phyloP scores from a whole-genome alignment of 2,888 invertebrate species.

The Amiota communis region DNA sequence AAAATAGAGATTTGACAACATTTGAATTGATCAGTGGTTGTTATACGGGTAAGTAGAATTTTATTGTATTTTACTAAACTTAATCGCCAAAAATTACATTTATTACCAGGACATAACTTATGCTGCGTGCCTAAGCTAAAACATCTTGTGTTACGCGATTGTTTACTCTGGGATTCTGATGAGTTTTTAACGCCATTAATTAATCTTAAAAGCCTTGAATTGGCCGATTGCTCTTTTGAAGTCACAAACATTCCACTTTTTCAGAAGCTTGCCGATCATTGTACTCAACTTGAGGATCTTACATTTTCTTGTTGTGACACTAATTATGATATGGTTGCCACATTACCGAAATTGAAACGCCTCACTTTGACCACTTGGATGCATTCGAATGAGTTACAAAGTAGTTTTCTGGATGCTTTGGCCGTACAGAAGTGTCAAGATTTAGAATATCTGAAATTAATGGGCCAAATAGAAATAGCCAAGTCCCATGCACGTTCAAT shows the following conservation, averaged over 20 bases:
- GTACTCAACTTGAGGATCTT: conserved; percentile 49
- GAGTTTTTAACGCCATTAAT: conserved; percentile 56
- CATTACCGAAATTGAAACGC: conserved; percentile 48
- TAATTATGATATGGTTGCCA: conserved; percentile 55
- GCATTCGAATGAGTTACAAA: conserved; percentile 54
- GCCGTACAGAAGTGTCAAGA: conserved; percentile 46
- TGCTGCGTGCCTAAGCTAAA: conserved; percentile 50
- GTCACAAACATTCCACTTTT: conserved; percentile 55
- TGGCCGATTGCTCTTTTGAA: conserved; percentile 59
- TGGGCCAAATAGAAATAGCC: conserved; percentile 51
- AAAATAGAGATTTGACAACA: conserved; percentile 46
- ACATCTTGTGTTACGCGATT: conserved; percentile 50
- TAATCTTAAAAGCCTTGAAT: conserved; percentile 38
- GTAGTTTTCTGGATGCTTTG: conserved; percentile 45
- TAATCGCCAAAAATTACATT: background rate
- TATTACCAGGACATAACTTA: conserved; percentile 49
- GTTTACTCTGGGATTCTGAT: conserved; percentile 54
- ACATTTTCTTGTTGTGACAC: conserved; percentile 56
- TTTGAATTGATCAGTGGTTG: conserved; percentile 55
- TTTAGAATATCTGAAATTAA: conserved; percentile 48
- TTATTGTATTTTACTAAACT: background rate
- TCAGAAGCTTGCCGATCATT: conserved; percentile 55
- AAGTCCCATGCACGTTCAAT: conserved; percentile 51
- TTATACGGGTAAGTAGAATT: conserved; percentile 49
- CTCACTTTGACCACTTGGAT: conserved; percentile 57